These are phyloP conservation scores for Centropus bengalensis DNA, from an alignment of 2,113 vertebrate species.

Conservation along the genomic window DNA sequence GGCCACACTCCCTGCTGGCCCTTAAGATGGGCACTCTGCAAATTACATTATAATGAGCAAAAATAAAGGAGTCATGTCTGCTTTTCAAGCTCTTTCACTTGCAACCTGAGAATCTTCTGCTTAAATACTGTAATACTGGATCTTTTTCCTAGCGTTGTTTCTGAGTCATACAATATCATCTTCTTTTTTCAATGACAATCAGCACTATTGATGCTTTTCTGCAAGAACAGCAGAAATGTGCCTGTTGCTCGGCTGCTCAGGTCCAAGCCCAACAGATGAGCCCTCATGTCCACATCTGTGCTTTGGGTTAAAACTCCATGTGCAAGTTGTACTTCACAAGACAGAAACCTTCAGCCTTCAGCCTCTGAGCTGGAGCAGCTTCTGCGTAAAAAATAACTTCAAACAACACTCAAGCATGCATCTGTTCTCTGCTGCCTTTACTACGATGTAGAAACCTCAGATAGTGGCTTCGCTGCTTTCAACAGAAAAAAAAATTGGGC, in stretches of 20 bases:
- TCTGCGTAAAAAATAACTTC: not conserved
- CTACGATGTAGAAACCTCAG: not conserved
- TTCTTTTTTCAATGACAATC: not conserved
- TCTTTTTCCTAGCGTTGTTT: not conserved
- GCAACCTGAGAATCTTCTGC: not conserved
- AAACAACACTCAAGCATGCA: not conserved
- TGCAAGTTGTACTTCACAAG: not conserved
- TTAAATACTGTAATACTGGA: not conserved
- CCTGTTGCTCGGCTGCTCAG: not conserved
- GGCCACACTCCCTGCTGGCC: not conserved
- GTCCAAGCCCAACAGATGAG: fast-evolving
- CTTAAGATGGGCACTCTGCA: not conserved
- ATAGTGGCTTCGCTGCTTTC: not conserved
- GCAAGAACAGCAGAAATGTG: not conserved
- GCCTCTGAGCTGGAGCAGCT: not conserved
- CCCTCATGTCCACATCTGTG: fast-evolving
- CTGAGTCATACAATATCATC: not conserved
- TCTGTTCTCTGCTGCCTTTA: not conserved
- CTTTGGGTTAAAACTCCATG: not conserved
- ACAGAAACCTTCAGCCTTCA: not conserved
- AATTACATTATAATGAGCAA: not conserved
- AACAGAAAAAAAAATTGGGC: not conserved
- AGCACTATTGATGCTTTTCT: constrained; percentile 27
- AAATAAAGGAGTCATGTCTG: not conserved
- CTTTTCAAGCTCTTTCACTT: not conserved